Percentiles rank a stretch among this genome's conserved stretches.
Conservation (phyloP, 2,888 invertebrate genomes). For the Erebia ligea region DNA sequence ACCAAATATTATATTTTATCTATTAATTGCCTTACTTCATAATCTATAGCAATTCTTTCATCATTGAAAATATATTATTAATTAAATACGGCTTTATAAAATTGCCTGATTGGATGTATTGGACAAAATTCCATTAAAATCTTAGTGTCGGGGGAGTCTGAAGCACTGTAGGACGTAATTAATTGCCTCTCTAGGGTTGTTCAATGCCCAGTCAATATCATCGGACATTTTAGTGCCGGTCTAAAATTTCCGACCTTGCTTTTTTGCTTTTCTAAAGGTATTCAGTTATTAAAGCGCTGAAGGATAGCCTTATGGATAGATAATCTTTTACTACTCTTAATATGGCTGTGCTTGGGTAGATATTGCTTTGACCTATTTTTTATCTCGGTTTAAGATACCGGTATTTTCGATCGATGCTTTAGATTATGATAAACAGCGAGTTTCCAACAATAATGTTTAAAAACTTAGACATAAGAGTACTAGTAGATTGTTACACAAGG, state of each 20-base stretch:
- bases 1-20: neutral
- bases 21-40: neutral
- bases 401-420: no score
- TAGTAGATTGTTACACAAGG: no score
- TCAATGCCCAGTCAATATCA: conserved; percentile 33
- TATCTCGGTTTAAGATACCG: no score
- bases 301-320: no score
- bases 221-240: conserved; percentile 17
- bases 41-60: neutral
- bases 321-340: no score
- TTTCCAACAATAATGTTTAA: no score
- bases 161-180: conserved; percentile 33
- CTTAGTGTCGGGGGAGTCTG: conserved; percentile 24
- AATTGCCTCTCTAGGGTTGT: conserved; percentile 33
- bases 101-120: conserved; percentile 24
- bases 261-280: conserved; percentile 4
- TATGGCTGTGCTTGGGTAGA: no score
- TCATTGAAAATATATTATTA: neutral
- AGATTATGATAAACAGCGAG: no score
- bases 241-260: conserved; percentile 24
- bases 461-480: no score
- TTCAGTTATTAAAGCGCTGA: neutral
- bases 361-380: no score
- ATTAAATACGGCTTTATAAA: conserved; percentile 19
- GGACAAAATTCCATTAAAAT: conserved; percentile 32